Evolutionary conservation across 2,797 vertebrate species (phyloP), one percentile per base, ranked within the genome.

Genomic region (Esox lucius): DNA sequence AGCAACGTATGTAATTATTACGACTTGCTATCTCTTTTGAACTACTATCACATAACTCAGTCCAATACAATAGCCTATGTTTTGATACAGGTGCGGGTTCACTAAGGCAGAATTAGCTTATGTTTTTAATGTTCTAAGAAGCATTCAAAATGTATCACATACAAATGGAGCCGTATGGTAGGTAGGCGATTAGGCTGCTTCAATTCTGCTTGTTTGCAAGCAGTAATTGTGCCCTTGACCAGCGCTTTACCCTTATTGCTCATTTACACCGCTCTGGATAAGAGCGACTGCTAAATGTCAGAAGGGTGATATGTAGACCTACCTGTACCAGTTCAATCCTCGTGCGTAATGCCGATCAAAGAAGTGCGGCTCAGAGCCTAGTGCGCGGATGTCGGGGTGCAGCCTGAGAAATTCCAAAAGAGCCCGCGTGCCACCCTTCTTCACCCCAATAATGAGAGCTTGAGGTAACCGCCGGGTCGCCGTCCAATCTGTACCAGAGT

Each of bases 301-400:
- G 7, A 46, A 11, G 13, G 22, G 24, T 31, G n/a, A 11, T 15
- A 65, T 84, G 73, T 90, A 2, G 42, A 4, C 42, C 42, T 46
- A 95, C 94, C 94, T 94, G 94, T 95, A 95, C 94, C 94, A 95
- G 75, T 88, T 90, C 83, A 95, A 80, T 51, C 94, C 94, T 13
- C 94, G 93, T 48, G 91, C 86, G 89, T 95, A 95, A 87, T 95
- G 94, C 81, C 94, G 86, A 84, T 95, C 94, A 73, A 95, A 95
- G 85, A 95, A 95, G 87, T 95, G 94, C 51, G 94, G 93, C 61
- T 95, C 94, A 0, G 94, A 91, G 0, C 94, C 94, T 48, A 95
- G 87, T 1, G 94, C 94, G 13, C 94, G 90, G 79, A 95, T 87
- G 81, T 94, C 94, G 35, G 94, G 94, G 61, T 95, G 94, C 24